phyloP scores from a whole-genome alignment of 2,797 vertebrate genomes.

The Buceros bicornis region DNA sequence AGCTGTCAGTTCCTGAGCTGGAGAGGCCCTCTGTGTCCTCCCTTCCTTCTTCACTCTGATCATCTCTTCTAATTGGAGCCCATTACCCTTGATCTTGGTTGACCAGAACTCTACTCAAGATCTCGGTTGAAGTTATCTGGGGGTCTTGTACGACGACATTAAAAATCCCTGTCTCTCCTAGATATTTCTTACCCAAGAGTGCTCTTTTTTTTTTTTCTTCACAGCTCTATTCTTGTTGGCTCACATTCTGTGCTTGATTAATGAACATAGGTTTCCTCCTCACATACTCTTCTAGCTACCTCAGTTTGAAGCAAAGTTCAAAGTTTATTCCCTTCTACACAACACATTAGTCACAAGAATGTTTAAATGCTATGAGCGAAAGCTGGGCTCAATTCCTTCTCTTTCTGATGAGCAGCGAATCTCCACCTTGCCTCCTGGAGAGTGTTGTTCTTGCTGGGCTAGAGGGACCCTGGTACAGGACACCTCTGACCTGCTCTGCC shows the following conservation, averaged over 20 bases:
- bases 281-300: background rate
- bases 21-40: background rate
- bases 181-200: background rate
- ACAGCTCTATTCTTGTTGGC: background rate
- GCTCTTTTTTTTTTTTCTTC: background rate
- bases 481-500: background rate
- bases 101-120: background rate
- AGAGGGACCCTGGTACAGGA: background rate
- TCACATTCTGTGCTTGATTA: background rate
- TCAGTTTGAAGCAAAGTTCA: background rate
- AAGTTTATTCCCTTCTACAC: background rate
- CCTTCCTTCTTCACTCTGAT: background rate
- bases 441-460: background rate
- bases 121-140: background rate
- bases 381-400: background rate
- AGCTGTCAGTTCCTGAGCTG: background rate
- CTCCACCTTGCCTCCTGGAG: background rate
- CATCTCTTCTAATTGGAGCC: background rate
- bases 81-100: background rate
- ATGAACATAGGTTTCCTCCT: background rate
- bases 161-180: background rate
- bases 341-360: background rate
- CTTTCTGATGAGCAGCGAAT: background rate
- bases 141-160: background rate
- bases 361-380: background rate